Percentiles rank a stretch among this genome's conserved stretches.
Evolutionary conservation across 2,888 invertebrate species (phyloP).

Genomic region (Cheilosia vulpina): DNA sequence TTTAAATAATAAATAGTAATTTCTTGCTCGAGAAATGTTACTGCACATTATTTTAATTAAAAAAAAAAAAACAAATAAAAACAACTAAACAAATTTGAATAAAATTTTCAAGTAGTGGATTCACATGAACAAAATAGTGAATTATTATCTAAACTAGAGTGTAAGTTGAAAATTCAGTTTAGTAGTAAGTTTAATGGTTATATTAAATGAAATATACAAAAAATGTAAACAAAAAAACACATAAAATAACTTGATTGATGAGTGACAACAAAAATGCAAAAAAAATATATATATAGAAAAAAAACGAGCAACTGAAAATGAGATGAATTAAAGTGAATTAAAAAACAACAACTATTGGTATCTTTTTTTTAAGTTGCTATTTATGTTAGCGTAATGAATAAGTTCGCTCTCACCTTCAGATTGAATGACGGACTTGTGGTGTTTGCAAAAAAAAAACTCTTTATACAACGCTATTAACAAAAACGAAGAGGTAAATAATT

Average conservation of each 20-base stretch:
- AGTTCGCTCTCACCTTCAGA: no score
- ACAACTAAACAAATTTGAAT: conserved; percentile 12
- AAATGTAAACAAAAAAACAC: conserved; percentile 25
- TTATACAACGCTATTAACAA: no score
- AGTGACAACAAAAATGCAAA: conserved; percentile 65
- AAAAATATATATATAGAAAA: conserved; percentile 46
- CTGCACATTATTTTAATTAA: conserved; percentile 59
- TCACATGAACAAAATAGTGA: conserved; percentile 57
- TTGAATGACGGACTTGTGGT: no score
- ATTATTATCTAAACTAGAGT: conserved; percentile 67
- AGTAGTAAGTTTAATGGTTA: conserved; percentile 71
- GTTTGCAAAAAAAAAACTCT: no score
- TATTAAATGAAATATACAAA: conserved; percentile 58
- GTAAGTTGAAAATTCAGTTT: conserved; percentile 63
- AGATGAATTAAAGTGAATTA: conserved; percentile 49
- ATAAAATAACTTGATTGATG: conserved; percentile 35
- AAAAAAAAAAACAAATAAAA: conserved; percentile 4
- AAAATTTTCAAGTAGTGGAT: conserved; percentile 41
- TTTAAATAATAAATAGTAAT: conserved; percentile 55
- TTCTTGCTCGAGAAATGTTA: conserved; percentile 45
- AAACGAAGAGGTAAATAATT: no score
- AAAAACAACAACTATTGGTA: conserved; percentile 12
- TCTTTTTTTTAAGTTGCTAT: background rate
- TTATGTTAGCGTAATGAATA: no score
- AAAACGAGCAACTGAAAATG: conserved; percentile 36